phyloP scores from a whole-genome alignment of 2,888 invertebrate genomes.

The Globia sparganii region DNA sequence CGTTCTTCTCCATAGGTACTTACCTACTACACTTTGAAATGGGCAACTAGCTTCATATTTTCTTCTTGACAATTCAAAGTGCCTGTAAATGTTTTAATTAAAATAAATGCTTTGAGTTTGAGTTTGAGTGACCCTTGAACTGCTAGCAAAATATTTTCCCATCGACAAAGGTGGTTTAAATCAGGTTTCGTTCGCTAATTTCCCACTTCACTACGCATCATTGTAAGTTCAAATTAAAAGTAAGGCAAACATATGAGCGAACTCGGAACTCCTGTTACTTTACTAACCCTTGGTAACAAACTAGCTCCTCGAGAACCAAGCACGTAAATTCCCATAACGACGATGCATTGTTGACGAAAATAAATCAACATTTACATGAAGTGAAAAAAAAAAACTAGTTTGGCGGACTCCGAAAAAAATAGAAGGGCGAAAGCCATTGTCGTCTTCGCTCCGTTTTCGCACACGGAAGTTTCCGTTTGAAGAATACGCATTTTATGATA shows the following conservation, averaged over 20 bases:
- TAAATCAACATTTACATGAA: conserved; percentile 89
- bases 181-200: conserved; percentile 76
- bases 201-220: conserved; percentile 77
- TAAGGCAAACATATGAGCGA: conserved; percentile 67
- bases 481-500: conserved; percentile 82
- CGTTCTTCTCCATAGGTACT: no score
- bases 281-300: conserved; percentile 75
- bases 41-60: no score
- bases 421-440: conserved; percentile 81
- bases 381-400: conserved; percentile 84
- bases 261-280: conserved; percentile 66
- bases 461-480: conserved; percentile 87
- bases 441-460: conserved; percentile 81
- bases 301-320: conserved; percentile 73
- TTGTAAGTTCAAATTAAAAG: conserved; percentile 74
- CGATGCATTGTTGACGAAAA: conserved; percentile 87
- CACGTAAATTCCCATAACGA: conserved; percentile 85
- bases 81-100: no score
- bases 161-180: conserved; percentile 67
- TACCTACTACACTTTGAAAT: no score
- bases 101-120: no score
- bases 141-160: conserved; percentile 75
- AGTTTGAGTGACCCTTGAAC: conserved; percentile 70
- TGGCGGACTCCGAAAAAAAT: conserved; percentile 76
- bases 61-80: no score